Base-by-base conservation (phyloP, 1,140 invertebrate genomes). In the Achroia grisella region DNA sequence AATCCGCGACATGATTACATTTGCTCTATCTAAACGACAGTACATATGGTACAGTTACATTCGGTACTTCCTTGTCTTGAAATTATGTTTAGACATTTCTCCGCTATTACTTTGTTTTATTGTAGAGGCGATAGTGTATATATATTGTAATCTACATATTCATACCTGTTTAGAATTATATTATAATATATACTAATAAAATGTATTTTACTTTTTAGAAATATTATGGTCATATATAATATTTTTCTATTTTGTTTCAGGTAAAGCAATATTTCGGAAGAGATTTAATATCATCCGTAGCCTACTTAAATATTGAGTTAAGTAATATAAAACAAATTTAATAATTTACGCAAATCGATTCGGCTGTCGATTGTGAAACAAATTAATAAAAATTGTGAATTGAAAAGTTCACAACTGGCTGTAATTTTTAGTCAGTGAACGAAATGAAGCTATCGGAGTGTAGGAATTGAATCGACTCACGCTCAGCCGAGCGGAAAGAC, bases 351-450 rank as follows among this genome's bases (percentile, higher is more conserved):
- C n/a, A n/a, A n/a, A n/a, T n/a, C n/a, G n/a, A n/a, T n/a, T n/a
- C n/a, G n/a, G n/a, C n/a, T n/a, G 30, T 31, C 30, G 9, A 10
- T 10, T 31, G 30, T 3, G 30, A 31, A 29, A 29, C 28, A 29
- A 31, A 31, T 23, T 23, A 31, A 31, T n/a, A 31, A 31, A 15
- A 15, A 5, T 35, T 12, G 41, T 10, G 53, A 69, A 66, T 71
- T 53, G 57, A 56, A 62, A 74, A 78, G 59, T 70, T 71, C 40
- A 44, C 36, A 62, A 62, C 60, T 66, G 45, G 53, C 62, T 70
- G 71, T 76, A 77, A 77, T 78, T 77, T 80, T 74, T 69, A 71
- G 65, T 66, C 65, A 60, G 58, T 52, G 66, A 79, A 68, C 65
- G 63, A 62, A 71, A 67, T 52, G 57, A 55, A 68, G 61, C 56